Evolutionary conservation across 2,888 invertebrate species (phyloP).

Genomic region (Dicyrtomina minuta): DNA sequence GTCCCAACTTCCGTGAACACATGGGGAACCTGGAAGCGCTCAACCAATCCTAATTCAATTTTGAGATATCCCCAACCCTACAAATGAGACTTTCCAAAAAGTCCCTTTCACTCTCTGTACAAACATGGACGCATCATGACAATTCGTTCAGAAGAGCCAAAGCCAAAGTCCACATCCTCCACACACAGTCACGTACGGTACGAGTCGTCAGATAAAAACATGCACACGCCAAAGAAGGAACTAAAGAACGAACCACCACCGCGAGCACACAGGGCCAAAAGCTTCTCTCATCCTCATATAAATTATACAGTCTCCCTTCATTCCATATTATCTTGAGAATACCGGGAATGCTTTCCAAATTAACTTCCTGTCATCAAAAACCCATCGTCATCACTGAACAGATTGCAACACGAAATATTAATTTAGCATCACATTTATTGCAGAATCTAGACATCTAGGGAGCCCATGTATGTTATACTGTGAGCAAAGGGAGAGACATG

Average conservation of each 20-base stretch:
- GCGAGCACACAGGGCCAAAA: no score
- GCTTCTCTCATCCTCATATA: no score
- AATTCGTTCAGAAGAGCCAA: not conserved
- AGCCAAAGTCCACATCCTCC: not conserved
- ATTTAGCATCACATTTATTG: not conserved
- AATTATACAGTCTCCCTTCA: no score
- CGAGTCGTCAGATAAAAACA: no score
- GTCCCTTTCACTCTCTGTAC: conserved; percentile 13
- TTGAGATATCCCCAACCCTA: conserved; percentile 25
- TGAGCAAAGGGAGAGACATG: no score
- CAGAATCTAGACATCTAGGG: not conserved
- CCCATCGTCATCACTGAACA: not conserved
- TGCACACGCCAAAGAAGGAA: no score
- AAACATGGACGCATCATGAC: conserved; percentile 9
- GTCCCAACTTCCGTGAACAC: conserved; percentile 21
- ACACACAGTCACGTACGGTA: not conserved
- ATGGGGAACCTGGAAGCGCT: conserved; percentile 27
- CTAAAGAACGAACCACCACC: no score
- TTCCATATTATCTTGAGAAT: no score
- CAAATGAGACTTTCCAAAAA: conserved; percentile 25
- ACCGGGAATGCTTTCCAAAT: no score
- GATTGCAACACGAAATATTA: no score
- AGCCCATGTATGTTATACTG: not conserved
- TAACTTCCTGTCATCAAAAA: conserved; percentile 9
- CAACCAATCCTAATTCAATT: conserved; percentile 31